Evolutionary conservation across 1,140 invertebrate genomes (phyloP), one percentile per base, ranked within the genome.

Genomic region (Ceratina japonica): DNA sequence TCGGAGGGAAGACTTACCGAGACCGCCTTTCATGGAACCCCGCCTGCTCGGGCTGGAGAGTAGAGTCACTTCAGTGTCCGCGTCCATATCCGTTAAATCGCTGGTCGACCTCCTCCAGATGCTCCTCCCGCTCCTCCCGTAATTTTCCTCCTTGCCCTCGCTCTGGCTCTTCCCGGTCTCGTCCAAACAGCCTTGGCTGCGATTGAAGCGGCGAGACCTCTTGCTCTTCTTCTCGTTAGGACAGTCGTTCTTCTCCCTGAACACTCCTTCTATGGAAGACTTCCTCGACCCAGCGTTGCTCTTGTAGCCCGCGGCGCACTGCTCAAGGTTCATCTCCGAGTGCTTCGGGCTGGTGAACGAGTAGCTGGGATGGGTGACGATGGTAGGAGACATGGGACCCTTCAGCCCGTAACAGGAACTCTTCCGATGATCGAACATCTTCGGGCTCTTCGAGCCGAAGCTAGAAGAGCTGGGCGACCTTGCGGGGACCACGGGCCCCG

Each of bases 61-160:
- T 3, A 94, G 89, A 0, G 94, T 95, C 52, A 94, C 92, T 27
- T 94, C 93, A 3, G 93, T 94, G 16, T 94, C 94, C 54, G 94
- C 93, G 49, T 93, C 93, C 65, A 95, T 91, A 79, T 96, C 95
- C 1, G 95, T 96, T 58, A 96, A 91, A 91, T 96, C 95, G 59
- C 95, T 96, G 16, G 95, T 96, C 0, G 95, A 96, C 83, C 95
- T 95, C 44, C 95, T 87, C 2, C 88, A 80, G 52, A 89, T 89
- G 22, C 79, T 86, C 49, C 75, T 88, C 20, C 87, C 86, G 20
- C 56, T 66, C 27, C 24, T 88, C 0, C 59, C 75, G 58, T 78
- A 69, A 10, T 12, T 3, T 0, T 22, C 31, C 0, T 73, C 66
- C 0, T 59, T 80, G 8, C 77, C 74, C 13, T 68, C 72, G 10